These are phyloP conservation scores for Cynoglossus semilaevis DNA, from an alignment of 2,113 vertebrate genomes.

Conservation along the genomic window DNA sequence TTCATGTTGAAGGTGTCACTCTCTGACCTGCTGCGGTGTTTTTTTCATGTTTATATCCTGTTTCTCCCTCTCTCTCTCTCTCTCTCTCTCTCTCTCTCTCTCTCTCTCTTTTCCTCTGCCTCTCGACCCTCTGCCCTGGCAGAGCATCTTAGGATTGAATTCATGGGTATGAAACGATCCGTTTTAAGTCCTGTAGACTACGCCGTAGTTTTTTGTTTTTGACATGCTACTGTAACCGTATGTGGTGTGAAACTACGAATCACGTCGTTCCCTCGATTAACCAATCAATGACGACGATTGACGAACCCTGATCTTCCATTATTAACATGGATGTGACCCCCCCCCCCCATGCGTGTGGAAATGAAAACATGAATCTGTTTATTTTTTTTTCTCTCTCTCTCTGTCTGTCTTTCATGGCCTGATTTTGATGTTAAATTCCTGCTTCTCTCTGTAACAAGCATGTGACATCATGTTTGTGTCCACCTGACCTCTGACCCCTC, in stretches of 20 bases:
- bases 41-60: slow-evolving; percentile 58
- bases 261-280: slow-evolving; percentile 63
- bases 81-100: slow-evolving; percentile 63
- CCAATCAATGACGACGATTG: slow-evolving; percentile 41
- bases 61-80: slow-evolving; percentile 60
- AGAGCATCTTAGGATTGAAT: slow-evolving; percentile 99
- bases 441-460: slow-evolving; percentile 66
- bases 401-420: slow-evolving; percentile 22
- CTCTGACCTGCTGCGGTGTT: slow-evolving; percentile 75
- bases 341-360: slow-evolving; percentile 50
- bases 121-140: slow-evolving; percentile 88
- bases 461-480: slow-evolving; percentile 67
- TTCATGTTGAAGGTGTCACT: slow-evolving; percentile 65
- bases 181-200: slow-evolving; percentile 77
- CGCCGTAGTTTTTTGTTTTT: slow-evolving; percentile 57
- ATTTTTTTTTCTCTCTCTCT: slow-evolving; percentile 37
- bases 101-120: slow-evolving; percentile 59
- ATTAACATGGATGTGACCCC: slow-evolving; percentile 69
- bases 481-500: slow-evolving; percentile 36
- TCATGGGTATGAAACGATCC: slow-evolving; percentile 96
- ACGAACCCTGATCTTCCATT: slow-evolving; percentile 51
- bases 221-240: slow-evolving; percentile 58
- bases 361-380: slow-evolving; percentile 36
- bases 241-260: slow-evolving; percentile 62
- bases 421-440: slow-evolving; percentile 28